phyloP scores from a whole-genome alignment of 2,888 invertebrate species.

The Maniola hyperantus region DNA sequence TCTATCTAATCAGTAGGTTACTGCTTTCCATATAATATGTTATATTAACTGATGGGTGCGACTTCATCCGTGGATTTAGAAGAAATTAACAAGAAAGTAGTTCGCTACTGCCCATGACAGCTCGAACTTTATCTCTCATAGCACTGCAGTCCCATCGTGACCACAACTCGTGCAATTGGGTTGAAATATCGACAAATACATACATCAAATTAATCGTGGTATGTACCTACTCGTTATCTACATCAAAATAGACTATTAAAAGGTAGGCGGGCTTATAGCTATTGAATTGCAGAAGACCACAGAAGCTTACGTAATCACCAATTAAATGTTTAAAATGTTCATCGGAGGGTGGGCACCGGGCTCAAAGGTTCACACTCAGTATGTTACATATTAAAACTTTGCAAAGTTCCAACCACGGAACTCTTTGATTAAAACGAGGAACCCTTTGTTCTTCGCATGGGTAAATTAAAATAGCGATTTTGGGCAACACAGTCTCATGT shows the following conservation, averaged over 20 bases:
- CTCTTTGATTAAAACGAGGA: conserved; percentile 62
- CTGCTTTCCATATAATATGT: not conserved
- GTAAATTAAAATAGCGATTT: conserved; percentile 48
- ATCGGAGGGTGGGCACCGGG: conserved; percentile 45
- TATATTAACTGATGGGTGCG: no score
- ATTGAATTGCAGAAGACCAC: conserved; percentile 21
- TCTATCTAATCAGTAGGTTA: not conserved
- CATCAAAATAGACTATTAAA: no score
- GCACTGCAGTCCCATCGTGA: no score
- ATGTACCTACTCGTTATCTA: no score
- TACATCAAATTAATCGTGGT: no score
- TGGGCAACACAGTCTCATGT: not conserved
- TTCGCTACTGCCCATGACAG: no score
- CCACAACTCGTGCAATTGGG: no score
- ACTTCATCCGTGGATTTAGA: no score
- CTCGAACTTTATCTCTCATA: no score
- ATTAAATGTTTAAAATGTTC: conserved; percentile 35
- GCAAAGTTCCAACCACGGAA: conserved; percentile 51
- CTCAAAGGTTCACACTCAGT: conserved; percentile 50
- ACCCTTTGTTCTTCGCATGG: conserved; percentile 57
- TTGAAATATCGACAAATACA: no score
- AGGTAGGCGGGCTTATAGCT: not conserved
- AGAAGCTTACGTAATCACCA: conserved; percentile 28
- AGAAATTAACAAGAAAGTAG: no score
- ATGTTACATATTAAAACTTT: conserved; percentile 60